Evolutionary conservation across 2,888 invertebrate species (phyloP).

Genomic region (Sicus ferrugineus): DNA sequence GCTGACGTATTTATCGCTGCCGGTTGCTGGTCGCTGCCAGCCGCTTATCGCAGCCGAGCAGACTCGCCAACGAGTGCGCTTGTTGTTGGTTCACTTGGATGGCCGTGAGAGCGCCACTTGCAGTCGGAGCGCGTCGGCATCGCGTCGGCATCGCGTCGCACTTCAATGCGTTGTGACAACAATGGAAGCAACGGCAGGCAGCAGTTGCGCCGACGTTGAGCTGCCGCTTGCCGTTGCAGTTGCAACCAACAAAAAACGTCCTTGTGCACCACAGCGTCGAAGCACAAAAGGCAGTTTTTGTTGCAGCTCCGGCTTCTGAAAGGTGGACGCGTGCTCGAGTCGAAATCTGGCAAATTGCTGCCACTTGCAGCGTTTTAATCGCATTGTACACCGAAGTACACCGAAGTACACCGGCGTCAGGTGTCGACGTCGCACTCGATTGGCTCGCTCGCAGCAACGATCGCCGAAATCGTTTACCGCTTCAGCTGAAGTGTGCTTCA

Average conservation of each 20-base stretch:
- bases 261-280: not conserved
- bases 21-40: not conserved
- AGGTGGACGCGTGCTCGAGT: not conserved
- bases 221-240: no score
- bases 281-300: not conserved
- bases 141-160: no score
- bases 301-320: not conserved
- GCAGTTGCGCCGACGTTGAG: not conserved
- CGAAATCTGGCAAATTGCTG: not conserved
- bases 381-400: no score
- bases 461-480: no score
- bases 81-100: not conserved
- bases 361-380: no score
- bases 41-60: not conserved
- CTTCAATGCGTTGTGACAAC: no score
- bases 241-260: not conserved
- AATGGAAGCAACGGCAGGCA: not conserved
- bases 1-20: conserved; percentile 14
- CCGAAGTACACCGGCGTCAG: no score
- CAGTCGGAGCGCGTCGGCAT: no score
- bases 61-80: not conserved
- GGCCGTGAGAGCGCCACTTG: not conserved
- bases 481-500: no score
- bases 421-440: no score
- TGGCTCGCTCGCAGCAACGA: no score